phyloP scores from a whole-genome alignment of 2,797 vertebrate species.

The Argentina silus region DNA sequence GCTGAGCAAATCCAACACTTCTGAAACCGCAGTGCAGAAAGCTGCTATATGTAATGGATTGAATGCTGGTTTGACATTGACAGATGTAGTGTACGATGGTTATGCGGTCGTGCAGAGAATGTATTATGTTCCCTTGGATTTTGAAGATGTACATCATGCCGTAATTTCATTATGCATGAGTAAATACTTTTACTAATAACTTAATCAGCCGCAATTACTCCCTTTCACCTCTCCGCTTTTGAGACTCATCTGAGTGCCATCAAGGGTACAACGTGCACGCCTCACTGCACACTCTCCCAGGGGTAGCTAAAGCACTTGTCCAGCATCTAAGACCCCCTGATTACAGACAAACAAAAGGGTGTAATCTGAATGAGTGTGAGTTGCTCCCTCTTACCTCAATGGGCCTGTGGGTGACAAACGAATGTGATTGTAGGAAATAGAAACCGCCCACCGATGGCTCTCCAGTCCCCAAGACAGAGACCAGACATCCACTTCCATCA shows the following conservation, averaged over 20 bases:
- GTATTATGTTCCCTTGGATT: constrained; percentile 61
- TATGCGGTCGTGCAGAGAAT: constrained; percentile 42
- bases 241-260: constrained; percentile 59
- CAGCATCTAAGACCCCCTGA: constrained; percentile 47
- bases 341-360: constrained; percentile 52
- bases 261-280: constrained; percentile 50
- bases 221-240: constrained; percentile 58
- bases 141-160: constrained; percentile 50
- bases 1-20: no score
- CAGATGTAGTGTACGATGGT: no score
- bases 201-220: constrained; percentile 73
- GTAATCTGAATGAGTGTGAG: constrained; percentile 46
- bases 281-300: constrained; percentile 39
- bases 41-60: no score
- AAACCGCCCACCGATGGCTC: constrained; percentile 39
- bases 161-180: constrained; percentile 69
- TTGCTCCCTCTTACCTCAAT: constrained; percentile 40
- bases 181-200: constrained; percentile 67
- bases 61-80: no score
- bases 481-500: constrained; percentile 13
- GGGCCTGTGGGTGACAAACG: constrained; percentile 43
- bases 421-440: constrained; percentile 43
- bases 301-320: constrained; percentile 41
- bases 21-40: no score
- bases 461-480: constrained; percentile 29